Percentiles rank a stretch among this genome's conserved stretches.
Conservation (phyloP, 92 coral and sea anemone species). For the Siderastrea siderea region DNA sequence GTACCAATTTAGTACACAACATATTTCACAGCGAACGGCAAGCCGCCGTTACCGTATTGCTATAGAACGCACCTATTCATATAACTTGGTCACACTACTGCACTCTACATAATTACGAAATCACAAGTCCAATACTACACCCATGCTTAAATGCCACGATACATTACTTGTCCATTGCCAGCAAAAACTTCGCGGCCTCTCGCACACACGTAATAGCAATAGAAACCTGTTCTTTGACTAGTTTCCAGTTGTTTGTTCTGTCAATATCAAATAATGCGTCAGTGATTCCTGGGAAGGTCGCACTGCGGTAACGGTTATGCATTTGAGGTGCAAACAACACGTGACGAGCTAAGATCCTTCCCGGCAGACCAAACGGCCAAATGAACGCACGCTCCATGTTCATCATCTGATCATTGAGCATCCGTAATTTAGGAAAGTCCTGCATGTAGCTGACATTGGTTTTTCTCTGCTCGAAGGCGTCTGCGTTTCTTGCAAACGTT, state of each 20-base stretch:
- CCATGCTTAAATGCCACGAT: too few species aligned
- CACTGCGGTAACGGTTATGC: conserved; percentile 73
- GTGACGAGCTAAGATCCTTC: conserved; percentile 77
- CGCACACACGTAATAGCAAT: conserved; percentile 76
- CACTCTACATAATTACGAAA: too few species aligned
- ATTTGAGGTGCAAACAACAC: conserved; percentile 84
- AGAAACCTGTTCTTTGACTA: conserved; percentile 82
- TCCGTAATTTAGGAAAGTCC: conserved; percentile 77
- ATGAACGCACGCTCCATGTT: conserved; percentile 82
- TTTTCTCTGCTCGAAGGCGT: conserved; percentile 58
- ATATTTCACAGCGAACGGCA: too few species aligned
- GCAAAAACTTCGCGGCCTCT: conserved; percentile 73
- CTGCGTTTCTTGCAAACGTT: conserved; percentile 40
- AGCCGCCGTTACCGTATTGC: too few species aligned
- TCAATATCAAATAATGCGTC: conserved; percentile 73
- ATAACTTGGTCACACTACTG: too few species aligned
- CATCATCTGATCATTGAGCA: conserved; percentile 85
- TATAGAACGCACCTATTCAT: too few species aligned
- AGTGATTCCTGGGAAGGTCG: conserved; percentile 82
- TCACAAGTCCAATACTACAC: too few species aligned
- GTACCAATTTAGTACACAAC: too few species aligned
- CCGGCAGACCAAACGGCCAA: conserved; percentile 83
- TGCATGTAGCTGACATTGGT: background rate
- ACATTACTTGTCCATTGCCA: conserved; percentile 19
- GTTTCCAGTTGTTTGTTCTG: conserved; percentile 80